phyloP scores from a whole-genome alignment of 1,140 invertebrate genomes.

The Augochlora pura region DNA sequence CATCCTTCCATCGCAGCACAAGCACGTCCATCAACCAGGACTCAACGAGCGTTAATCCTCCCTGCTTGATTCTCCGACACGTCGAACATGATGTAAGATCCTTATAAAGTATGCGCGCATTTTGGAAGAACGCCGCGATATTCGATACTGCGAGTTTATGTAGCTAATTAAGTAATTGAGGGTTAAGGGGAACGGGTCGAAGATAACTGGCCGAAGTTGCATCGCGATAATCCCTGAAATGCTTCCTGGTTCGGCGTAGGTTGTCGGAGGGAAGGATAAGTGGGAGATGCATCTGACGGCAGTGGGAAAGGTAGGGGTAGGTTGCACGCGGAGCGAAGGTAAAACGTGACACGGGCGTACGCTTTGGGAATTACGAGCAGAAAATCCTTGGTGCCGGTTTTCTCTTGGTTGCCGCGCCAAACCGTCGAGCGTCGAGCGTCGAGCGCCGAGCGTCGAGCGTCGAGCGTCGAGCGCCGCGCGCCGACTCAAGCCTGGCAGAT shows the following conservation, averaged over 20 bases:
- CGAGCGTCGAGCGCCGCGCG: too few relatives aligned
- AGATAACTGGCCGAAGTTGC: conserved; percentile 48
- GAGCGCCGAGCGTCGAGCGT: too few relatives aligned
- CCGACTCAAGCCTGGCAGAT: conserved; percentile 39
- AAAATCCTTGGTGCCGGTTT: conserved; percentile 21
- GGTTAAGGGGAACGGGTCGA: conserved; percentile 44
- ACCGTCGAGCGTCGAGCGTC: too few relatives aligned
- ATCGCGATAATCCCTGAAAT: conserved; percentile 51
- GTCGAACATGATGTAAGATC: not conserved
- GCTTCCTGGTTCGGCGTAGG: conserved; percentile 49
- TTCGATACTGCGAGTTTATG: conserved; percentile 32
- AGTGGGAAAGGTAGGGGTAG: too few relatives aligned
- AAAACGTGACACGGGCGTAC: conserved; percentile 49
- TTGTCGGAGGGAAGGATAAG: not conserved
- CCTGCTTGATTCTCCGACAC: not conserved
- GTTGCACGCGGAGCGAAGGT: not conserved
- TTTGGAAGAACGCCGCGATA: not conserved
- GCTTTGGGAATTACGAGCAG: conserved; percentile 49
- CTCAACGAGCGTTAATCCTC: conserved; percentile 29
- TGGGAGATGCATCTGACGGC: not conserved
- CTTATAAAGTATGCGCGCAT: conserved; percentile 26
- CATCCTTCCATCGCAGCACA: not conserved
- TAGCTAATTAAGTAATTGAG: conserved; percentile 62
- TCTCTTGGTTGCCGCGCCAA: not conserved
- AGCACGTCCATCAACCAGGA: not conserved